Conservation (phyloP, 1,140 invertebrate genomes). For the Papilio glaucus region DNA sequence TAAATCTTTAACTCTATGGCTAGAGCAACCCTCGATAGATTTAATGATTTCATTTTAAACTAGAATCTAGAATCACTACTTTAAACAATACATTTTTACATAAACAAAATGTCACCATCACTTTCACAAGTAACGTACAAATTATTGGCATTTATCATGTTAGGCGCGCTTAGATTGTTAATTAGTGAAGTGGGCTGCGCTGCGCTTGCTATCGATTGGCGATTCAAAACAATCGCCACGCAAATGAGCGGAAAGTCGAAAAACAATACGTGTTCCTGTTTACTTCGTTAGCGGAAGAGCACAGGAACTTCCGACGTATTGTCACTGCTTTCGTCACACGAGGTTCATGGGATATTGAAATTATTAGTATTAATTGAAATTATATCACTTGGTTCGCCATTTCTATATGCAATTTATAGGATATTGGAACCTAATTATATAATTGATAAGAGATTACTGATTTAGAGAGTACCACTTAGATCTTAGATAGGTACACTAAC, state of each 20-base stretch:
- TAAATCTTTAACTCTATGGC: too few relatives aligned
- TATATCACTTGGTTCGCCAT: too few relatives aligned
- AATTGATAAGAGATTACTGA: too few relatives aligned
- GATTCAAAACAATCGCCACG: background rate
- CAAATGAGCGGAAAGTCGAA: background rate
- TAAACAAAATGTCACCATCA: background rate
- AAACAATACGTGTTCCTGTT: background rate
- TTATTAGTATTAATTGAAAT: too few relatives aligned
- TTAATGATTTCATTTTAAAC: too few relatives aligned
- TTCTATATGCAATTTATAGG: too few relatives aligned
- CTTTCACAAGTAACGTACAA: background rate
- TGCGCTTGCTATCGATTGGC: background rate
- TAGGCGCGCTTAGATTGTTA: slow-evolving; percentile 7
- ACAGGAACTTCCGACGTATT: background rate
- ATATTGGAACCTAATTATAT: too few relatives aligned
- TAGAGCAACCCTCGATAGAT: too few relatives aligned
- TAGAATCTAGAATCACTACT: too few relatives aligned
- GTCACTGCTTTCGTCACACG: background rate
- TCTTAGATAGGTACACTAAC: too few relatives aligned
- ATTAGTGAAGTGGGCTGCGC: background rate
- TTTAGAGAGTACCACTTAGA: too few relatives aligned
- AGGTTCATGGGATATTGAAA: background rate
- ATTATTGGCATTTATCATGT: slow-evolving; percentile 4
- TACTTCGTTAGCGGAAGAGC: background rate
- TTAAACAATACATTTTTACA: too few relatives aligned